Evolutionary conservation across 1,140 invertebrate genomes (phyloP), one percentile per base, ranked within the genome.

Genomic region (Bombus pyrosoma): DNA sequence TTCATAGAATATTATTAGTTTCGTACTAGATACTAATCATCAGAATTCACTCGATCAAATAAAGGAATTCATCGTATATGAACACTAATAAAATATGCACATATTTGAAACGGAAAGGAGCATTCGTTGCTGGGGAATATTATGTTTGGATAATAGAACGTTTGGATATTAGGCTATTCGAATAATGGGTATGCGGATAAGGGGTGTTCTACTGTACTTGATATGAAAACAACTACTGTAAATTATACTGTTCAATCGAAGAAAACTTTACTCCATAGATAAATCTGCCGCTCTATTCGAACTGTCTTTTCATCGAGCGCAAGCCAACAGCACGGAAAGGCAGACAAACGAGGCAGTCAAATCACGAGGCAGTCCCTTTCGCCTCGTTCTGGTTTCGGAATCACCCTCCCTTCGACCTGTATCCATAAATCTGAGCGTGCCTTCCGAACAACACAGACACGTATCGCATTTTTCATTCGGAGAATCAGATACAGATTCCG

Each of bases 401-500:
- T 34, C 32, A 66, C 32, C 12, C 41, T 25, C n/a, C 32, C 72
- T n/a, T 9, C 41, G 3, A 12, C 8, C 18, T 53, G 25, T n/a
- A 28, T 41, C 39, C 39, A 75, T 75, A 75, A 75, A 75, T 75
- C 73, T 12, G 18, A 13, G 32, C 15, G n/a, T n/a, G n/a, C 34
- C 32, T 32, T 13, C 32, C 9, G 18, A 32, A 53, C n/a, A 22
- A 6, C 13, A 12, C 6, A 22, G 73, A 75, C 53, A 34, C 43
- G 43, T 6, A 34, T 75, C 41, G 41, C 41, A 75, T 75, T 53
- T 75, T 75, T 75, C 73, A 75, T 75, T 34, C 22, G 6, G 10
- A 47, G 39, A 53, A 75, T 53, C 73, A 53, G n/a, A 28, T 53
- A n/a, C 39, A 41, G 13, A 43, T 37, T 53, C 22, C 28, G 13